Base-by-base conservation (phyloP, 2,113 vertebrate species). In the Eretmochelys imbricata region DNA sequence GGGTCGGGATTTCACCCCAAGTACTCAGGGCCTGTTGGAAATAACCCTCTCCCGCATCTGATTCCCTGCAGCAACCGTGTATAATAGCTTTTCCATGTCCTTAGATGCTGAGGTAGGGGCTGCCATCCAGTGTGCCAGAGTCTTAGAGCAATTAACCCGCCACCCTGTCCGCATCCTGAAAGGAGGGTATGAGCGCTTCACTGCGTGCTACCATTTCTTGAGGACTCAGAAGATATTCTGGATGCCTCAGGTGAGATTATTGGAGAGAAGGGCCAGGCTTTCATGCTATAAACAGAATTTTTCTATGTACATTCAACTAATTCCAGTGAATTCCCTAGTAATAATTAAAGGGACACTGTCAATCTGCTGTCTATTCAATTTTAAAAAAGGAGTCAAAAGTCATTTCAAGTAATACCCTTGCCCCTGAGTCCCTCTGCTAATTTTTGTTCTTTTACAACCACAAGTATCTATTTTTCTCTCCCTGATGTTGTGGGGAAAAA, bases 141-240 rank as follows among this genome's bases (percentile, higher is more conserved):
- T 90, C 55, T 89, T 99, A 12, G 93, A 98, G 69, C 87, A 97
- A 76, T 86, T 89, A 7, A 98, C 97, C 62, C 95, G 79, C 13
- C 62, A 93, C 25, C 98, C 98, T 0, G 98, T 99, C 89, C 94
- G 93, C 6, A 19, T 99, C 75, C 96, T 99, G 75, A 97, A n/a
- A 72, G 98, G 99, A 88, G 99, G 99, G 13, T 99, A 98, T 89
- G 97, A 91, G 90, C 76, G 0, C n/a, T 99, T 99, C 93, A 98
- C 99, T 10, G 97, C 98, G 16, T 94, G 96, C 59, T 99, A 99
- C 84, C 98, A 97, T 50, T 99, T 99, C 89, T 96, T 99, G 90
- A 98, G 98, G 89, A 98, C 98, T 6, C 98, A 98, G 91, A 99
- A 98, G 94, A 98, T 98, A 20, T 19, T 99, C 50, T 99, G 99